Evolutionary conservation across 2,797 vertebrate genomes (phyloP), one percentile per base, ranked within the genome.

Genomic region (Helicolenus hilgendorfi): DNA sequence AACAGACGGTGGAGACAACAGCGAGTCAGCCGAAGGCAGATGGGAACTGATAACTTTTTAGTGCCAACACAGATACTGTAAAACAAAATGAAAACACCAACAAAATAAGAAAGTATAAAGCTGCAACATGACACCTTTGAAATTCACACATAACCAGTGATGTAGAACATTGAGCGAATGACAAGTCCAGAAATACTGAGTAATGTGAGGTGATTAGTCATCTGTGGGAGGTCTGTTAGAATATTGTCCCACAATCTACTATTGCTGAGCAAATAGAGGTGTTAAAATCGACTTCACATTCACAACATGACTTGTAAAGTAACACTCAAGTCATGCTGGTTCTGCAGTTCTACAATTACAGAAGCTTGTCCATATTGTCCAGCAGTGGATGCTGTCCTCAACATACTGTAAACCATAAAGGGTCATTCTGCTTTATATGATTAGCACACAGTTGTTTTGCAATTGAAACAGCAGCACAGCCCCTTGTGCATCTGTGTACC

Each of bases 191-290:
- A 67, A 68, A 83, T 53, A 80, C 31, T 62, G 45, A 72, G 36
- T 78, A 77, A 76, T 83, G 74, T 64, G 59, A 89, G 63, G 60
- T 36, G 71, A 90, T 88, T 80, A 82, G 55, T 89, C 78, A 75
- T 84, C 71, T 24, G 73, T 78, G 63, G 31, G 68, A 86, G 65
- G 73, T 72, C 68, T 75, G 56, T 53, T 63, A 7, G 8, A 58
- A 60, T 45, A 68, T 65, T 8, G 24, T 71, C 59, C 60, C 33
- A 41, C 33, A 33, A 38, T 72, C 38, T 68, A 69, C 35, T 58
- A 29, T 29, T 76, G 35, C 79, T 35, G 77, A 65, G 79, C 24
- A 79, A 83, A 79, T 64, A n/a, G 63, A 88, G 58, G 78, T 29
- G 45, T 83, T 83, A 18, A 74, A 74, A 69, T 72, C 22, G 7